Percentiles rank a stretch among this genome's conserved stretches.
Evolutionary conservation across 2,113 vertebrate species (phyloP).

Genomic region (Crotalus horridus): DNA sequence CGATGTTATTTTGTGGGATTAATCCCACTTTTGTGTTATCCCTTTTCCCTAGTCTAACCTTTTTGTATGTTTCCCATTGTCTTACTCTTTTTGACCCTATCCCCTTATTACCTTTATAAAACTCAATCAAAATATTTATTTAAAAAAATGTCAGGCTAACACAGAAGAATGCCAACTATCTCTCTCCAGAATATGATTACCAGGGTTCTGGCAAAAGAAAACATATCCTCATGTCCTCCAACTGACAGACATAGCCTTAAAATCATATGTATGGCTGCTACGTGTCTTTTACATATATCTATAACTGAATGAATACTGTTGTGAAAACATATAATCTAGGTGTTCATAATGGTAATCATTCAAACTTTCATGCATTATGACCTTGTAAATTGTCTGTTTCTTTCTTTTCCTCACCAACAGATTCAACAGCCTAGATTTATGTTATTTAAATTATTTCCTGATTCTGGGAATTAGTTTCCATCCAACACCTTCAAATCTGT

Average conservation of each 20-base stretch:
- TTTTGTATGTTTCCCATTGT: too few species aligned
- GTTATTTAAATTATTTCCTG: background rate
- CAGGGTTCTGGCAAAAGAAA: background rate
- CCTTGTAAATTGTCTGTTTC: background rate
- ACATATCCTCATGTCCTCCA: background rate
- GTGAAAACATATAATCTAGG: background rate
- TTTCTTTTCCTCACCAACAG: background rate
- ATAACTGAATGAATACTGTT: background rate
- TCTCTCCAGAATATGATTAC: background rate
- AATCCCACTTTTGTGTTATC: too few species aligned
- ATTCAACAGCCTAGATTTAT: background rate
- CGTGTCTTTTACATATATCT: background rate
- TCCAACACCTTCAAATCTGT: background rate
- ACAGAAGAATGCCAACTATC: background rate
- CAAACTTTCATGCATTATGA: background rate
- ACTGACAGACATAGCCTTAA: background rate
- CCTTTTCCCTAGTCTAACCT: too few species aligned
- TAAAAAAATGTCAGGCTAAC: background rate
- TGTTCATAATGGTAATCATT: background rate
- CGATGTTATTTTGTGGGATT: too few species aligned
- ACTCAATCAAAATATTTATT: too few species aligned
- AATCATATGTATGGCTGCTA: background rate
- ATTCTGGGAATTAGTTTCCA: background rate
- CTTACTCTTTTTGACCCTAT: too few species aligned
- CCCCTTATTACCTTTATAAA: too few species aligned